phyloP scores from a whole-genome alignment of 2,113 vertebrate genomes.

The Anguilla japonica region DNA sequence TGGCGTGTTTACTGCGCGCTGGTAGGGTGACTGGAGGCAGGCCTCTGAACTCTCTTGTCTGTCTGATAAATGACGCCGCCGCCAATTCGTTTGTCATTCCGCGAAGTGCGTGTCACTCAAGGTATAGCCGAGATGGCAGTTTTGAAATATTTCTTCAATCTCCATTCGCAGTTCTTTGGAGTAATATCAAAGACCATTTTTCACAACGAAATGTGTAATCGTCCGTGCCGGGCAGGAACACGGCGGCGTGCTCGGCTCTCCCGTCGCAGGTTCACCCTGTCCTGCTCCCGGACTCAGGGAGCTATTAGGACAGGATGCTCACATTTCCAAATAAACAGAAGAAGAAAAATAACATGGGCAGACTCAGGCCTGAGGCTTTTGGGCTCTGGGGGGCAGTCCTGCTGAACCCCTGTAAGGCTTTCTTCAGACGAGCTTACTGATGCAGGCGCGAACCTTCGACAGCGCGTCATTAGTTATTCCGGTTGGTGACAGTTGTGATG shows the following conservation, averaged over 20 bases:
- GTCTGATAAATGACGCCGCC: conserved; percentile 10
- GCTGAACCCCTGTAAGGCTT: not conserved
- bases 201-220: not conserved
- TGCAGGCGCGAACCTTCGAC: not conserved
- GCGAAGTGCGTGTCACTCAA: not conserved
- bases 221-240: not conserved
- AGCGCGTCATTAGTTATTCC: not conserved
- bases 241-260: not conserved
- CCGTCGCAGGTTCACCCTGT: not conserved
- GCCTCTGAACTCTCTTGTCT: not conserved
- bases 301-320: not conserved
- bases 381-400: not conserved
- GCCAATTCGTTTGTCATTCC: conserved; percentile 16
- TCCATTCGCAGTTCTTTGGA: conserved; percentile 6
- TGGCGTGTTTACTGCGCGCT: not conserved
- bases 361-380: not conserved
- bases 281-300: not conserved
- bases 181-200: conserved; percentile 4
- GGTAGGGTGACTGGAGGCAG: not conserved
- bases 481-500: not conserved
- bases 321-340: not conserved
- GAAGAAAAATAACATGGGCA: not conserved
- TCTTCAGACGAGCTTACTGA: not conserved
- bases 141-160: conserved; percentile 12
- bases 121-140: conserved; percentile 3